Percentiles rank a stretch among this genome's conserved stretches.
phyloP scores from a whole-genome alignment of 2,113 vertebrate species.

The Cheirogaleus medius region DNA sequence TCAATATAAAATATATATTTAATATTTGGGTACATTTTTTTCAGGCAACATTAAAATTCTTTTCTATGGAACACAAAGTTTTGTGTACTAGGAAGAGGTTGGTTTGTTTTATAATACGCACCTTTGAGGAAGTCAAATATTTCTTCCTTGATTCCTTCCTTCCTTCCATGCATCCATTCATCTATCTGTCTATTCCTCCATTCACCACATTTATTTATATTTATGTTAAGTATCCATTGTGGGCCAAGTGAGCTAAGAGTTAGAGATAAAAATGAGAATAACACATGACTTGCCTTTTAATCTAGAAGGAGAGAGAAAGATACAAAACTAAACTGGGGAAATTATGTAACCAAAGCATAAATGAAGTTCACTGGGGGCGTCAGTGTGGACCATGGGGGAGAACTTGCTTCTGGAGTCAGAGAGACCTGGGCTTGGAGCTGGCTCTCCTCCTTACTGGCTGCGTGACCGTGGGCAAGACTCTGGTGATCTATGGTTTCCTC shows the following conservation, averaged over 20 bases:
- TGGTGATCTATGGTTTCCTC: not conserved
- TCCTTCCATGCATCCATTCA: not conserved
- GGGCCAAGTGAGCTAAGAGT: not conserved
- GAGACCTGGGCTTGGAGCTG: not conserved
- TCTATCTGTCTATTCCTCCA: not conserved
- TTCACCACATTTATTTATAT: not conserved
- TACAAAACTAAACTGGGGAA: not conserved
- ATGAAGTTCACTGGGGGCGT: not conserved
- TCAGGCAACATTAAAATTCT: not conserved
- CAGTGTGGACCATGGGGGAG: not conserved
- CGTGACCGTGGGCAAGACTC: not conserved
- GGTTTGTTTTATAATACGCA: not conserved
- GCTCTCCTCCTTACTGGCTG: not conserved
- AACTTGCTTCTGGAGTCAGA: not conserved
- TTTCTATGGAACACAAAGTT: not conserved
- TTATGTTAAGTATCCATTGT: not conserved
- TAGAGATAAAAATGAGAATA: conserved; percentile 6
- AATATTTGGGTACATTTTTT: conserved; percentile 28
- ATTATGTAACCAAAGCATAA: not conserved
- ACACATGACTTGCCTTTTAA: not conserved
- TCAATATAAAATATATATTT: not conserved
- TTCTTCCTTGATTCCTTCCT: not conserved
- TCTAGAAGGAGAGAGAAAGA: not conserved
- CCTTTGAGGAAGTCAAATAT: not conserved
- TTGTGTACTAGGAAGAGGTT: not conserved